These are phyloP conservation scores for Alligator sinensis DNA, from an alignment of 2,113 vertebrate species.

Conservation along the genomic window DNA sequence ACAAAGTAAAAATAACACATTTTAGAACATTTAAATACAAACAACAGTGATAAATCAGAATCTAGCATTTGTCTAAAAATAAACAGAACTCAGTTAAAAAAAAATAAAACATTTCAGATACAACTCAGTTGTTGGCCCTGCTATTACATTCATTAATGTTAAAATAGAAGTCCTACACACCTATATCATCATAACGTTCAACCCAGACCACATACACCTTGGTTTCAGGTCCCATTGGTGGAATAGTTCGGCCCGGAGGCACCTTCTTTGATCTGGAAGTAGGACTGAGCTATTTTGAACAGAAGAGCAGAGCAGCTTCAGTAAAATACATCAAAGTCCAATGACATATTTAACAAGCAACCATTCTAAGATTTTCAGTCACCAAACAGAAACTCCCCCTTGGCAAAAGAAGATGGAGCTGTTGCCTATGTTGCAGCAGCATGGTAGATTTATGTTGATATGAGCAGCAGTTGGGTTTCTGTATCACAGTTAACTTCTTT, in stretches of 20 bases:
- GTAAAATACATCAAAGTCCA: background rate
- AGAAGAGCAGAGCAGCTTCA: slow-evolving; percentile 30
- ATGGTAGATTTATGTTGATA: background rate
- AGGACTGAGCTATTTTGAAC: slow-evolving; percentile 86
- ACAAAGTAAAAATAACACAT: too few species aligned
- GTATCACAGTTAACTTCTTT: background rate
- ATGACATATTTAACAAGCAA: background rate
- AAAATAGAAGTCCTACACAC: slow-evolving; percentile 61
- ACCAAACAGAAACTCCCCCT: background rate
- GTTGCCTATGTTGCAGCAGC: background rate
- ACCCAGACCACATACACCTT: slow-evolving; percentile 97
- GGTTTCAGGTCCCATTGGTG: slow-evolving; percentile 93
- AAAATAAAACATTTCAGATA: background rate
- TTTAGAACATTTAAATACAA: background rate
- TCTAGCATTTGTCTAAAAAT: background rate
- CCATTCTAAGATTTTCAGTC: background rate
- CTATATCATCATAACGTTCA: slow-evolving; percentile 95
- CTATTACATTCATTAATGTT: background rate
- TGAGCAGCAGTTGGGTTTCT: background rate
- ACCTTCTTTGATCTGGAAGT: slow-evolving; percentile 89
- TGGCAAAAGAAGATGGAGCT: accelerated
- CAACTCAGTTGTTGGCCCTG: background rate
- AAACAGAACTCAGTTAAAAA: accelerated
- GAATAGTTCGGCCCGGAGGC: slow-evolving; percentile 89
- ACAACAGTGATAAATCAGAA: background rate